Evolutionary conservation across 2,113 vertebrate species (phyloP), one percentile per base, ranked within the genome.

Genomic region (Halcyon senegalensis): DNA sequence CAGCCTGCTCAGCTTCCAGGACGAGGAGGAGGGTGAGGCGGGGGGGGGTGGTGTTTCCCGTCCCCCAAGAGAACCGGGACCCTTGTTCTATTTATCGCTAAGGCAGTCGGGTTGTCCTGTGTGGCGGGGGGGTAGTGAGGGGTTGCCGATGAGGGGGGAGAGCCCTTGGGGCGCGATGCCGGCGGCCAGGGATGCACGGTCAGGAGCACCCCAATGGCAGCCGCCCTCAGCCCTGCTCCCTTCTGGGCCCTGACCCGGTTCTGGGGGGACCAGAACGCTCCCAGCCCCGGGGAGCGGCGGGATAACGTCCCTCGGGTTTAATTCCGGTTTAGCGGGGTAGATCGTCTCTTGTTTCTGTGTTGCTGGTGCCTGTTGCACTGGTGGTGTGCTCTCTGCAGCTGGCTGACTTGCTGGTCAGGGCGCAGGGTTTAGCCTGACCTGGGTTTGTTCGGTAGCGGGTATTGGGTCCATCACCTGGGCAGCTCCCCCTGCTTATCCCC

Each of bases 1-100:
- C 87, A 99, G 98, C 62, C 94, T 99, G 95, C 98, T 99, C 48
- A 99, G 99, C 96, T 99, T 99, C 97, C 98, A 98, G 92, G 98
- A 98, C 92, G 99, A 99, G 53, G 99, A 99, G 20, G 99, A 99
- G 98, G 99, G 99, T 99, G 97, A 97, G 86, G 82, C 50, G 7
- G 20, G 46, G 48, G 43, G 15, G 43, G 23, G 16, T 46, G n/a
- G 20, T n/a, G 30, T 39, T 19, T 35, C n/a, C 37, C 31, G 39
- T 30, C 28, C 25, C 46, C 27, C 7, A 1, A 1, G 19, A 18
- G 23, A 37, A 11, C 23, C 4, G 4, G 15, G 17, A 7, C 7
- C 8, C 10, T 1, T 27, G 2, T 6, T 39, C 24, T 39, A 2
- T 41, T n/a, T 21, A 2, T 27, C 19, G 35, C 19, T 16, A 37